phyloP scores from a whole-genome alignment of 2,113 vertebrate species.

The Chaenogobius annularis region DNA sequence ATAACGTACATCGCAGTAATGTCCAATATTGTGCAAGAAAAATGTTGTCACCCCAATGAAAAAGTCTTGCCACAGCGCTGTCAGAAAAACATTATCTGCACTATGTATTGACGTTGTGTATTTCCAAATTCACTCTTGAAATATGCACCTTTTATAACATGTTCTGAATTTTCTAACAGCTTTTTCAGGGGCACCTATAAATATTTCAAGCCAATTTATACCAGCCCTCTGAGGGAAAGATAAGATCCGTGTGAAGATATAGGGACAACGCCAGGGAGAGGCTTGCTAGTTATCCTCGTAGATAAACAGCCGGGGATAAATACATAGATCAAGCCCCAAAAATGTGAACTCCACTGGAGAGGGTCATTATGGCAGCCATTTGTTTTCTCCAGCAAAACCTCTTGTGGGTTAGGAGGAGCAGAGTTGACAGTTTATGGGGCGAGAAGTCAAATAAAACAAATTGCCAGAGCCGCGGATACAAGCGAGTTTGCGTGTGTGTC shows the following conservation, averaged over 20 bases:
- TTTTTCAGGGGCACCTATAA: neutral
- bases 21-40: no score
- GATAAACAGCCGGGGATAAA: constrained; percentile 51
- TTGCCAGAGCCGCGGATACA: constrained; percentile 49
- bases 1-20: no score
- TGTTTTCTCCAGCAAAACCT: constrained; percentile 54
- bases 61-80: no score
- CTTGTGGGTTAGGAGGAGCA: constrained; percentile 47
- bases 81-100: neutral
- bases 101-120: neutral
- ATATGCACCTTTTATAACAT: no score
- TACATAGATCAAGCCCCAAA: constrained; percentile 55
- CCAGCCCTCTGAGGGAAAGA: constrained; percentile 38
- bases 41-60: no score
- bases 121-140: neutral
- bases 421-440: constrained; percentile 59
- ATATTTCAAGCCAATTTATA: neutral
- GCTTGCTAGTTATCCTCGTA: constrained; percentile 28
- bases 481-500: constrained; percentile 36
- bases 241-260: constrained; percentile 36
- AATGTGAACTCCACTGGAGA: constrained; percentile 49
- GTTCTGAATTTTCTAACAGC: no score
- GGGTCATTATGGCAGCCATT: constrained; percentile 51
- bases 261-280: constrained; percentile 17
- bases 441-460: constrained; percentile 66